Evolutionary conservation across 2,888 invertebrate species (phyloP).

Genomic region (Sturmia bella): DNA sequence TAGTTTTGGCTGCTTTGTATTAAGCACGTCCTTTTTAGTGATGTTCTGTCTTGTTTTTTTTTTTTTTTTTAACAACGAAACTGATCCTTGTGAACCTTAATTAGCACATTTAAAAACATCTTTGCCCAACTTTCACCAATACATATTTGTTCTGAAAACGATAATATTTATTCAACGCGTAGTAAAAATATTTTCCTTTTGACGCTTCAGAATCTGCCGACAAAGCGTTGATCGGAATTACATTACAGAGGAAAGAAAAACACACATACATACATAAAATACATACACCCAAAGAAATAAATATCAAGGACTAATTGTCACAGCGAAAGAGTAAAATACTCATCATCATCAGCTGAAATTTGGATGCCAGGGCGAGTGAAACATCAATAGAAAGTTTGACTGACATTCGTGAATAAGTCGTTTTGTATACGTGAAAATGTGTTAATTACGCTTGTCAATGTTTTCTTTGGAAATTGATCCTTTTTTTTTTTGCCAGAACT

Average conservation of each 20-base stretch:
- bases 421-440: conserved; percentile 68
- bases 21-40: too few relatives aligned
- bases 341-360: conserved; percentile 29
- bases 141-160: conserved; percentile 31
- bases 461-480: conserved; percentile 73
- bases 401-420: not conserved
- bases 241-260: conserved; percentile 35
- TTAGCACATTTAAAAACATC: conserved; percentile 66
- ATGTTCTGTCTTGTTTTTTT: not conserved
- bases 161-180: conserved; percentile 59
- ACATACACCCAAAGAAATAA: conserved; percentile 9
- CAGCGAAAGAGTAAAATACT: conserved; percentile 36
- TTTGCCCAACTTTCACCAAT: conserved; percentile 38
- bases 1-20: too few relatives aligned
- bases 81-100: conserved; percentile 60
- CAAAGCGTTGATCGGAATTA: conserved; percentile 67
- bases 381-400: not conserved
- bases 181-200: conserved; percentile 71
- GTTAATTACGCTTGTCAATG: conserved; percentile 72
- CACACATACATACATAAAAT: conserved; percentile 2
- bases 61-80: not conserved
- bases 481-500: conserved; percentile 63
- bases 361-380: not conserved
- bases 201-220: conserved; percentile 67
- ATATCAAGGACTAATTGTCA: conserved; percentile 72